These are phyloP conservation scores for Vanessa cardui DNA, from an alignment of 2,888 invertebrate species.

Conservation along the genomic window DNA sequence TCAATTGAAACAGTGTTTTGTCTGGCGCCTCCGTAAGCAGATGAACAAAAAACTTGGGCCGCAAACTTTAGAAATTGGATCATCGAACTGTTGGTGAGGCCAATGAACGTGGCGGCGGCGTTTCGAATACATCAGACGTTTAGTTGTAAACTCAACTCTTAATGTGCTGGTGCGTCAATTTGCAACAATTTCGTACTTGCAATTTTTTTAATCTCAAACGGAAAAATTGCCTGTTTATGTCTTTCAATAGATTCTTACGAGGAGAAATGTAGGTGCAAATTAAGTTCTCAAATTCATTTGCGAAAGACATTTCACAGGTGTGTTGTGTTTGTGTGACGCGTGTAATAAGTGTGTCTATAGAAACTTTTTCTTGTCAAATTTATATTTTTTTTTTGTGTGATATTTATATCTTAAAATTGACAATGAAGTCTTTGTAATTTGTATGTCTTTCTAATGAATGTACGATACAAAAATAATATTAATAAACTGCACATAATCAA, in stretches of 20 bases:
- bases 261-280: background rate
- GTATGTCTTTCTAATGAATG: background rate
- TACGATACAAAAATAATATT: background rate
- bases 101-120: conserved; percentile 60
- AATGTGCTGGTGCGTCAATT: conserved; percentile 32
- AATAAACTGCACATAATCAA: background rate
- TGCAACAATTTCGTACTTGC: conserved; percentile 30
- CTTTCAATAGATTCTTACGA: background rate
- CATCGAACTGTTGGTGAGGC: conserved; percentile 74
- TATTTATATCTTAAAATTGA: background rate
- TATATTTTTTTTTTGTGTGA: background rate
- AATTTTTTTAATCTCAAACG: background rate
- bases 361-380: conserved; percentile 7
- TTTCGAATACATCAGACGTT: conserved; percentile 46
- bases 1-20: conserved; percentile 68
- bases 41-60: conserved; percentile 63
- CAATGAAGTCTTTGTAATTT: conserved; percentile 4
- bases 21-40: conserved; percentile 58
- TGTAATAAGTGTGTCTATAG: background rate
- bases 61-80: conserved; percentile 72
- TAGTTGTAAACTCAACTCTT: conserved; percentile 41
- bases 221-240: background rate
- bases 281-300: no score
- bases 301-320: background rate
- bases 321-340: background rate